Percentiles rank a stretch among this genome's conserved stretches.
Evolutionary conservation across 1,140 invertebrate species (phyloP).

Genomic region (Laupala kohalensis): DNA sequence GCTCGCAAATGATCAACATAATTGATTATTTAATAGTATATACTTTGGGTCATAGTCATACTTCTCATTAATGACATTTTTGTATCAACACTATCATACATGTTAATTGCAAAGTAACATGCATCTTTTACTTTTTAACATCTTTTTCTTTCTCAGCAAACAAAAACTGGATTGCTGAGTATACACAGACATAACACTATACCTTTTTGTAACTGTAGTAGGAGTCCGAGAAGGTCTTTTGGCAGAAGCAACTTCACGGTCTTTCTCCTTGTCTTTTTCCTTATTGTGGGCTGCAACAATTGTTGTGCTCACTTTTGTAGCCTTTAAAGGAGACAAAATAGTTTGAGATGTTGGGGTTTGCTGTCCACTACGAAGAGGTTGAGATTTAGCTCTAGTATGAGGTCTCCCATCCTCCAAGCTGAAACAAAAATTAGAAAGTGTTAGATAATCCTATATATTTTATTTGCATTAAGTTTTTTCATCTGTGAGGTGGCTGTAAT

Average conservation of each 20-base stretch:
- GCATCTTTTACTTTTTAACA: not conserved
- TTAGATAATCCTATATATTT: too few species aligned
- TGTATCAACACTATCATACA: not conserved
- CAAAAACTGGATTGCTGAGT: not conserved
- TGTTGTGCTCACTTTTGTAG: slow-evolving; percentile 18
- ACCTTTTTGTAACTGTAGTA: slow-evolving; percentile 2
- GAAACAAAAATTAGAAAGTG: too few species aligned
- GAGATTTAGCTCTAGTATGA: slow-evolving; percentile 17
- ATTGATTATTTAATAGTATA: too few species aligned
- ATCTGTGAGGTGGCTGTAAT: too few species aligned
- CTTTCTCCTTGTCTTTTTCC: slow-evolving; percentile 2
- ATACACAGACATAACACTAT: not conserved
- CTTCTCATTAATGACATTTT: not conserved
- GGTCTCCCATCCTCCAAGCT: slow-evolving; percentile 8
- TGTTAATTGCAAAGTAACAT: not conserved
- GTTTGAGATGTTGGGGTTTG: slow-evolving; percentile 21
- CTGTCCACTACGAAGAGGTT: slow-evolving; percentile 30
- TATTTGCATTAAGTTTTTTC: too few species aligned
- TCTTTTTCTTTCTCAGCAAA: not conserved
- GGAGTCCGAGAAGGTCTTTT: slow-evolving; percentile 9
- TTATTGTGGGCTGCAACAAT: slow-evolving; percentile 17
- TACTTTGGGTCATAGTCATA: too few species aligned
- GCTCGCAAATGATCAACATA: too few species aligned
- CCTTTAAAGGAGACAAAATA: slow-evolving; percentile 21
- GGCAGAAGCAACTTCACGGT: not conserved